phyloP scores from a whole-genome alignment of 2,888 invertebrate species.

The Phytoseiulus persimilis region DNA sequence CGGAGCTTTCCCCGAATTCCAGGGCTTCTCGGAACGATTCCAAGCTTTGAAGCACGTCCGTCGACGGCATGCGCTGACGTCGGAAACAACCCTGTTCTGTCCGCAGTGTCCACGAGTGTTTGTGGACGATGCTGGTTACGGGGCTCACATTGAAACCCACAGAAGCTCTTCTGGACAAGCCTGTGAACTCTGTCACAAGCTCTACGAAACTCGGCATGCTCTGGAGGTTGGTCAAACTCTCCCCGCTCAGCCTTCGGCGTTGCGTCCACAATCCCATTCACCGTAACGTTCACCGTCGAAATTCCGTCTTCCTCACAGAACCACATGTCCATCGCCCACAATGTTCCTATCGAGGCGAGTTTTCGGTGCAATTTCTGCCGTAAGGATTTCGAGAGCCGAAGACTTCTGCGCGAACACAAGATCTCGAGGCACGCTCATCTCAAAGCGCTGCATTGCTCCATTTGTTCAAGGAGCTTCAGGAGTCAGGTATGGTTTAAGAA shows the following conservation, averaged over 20 bases:
- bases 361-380: neutral
- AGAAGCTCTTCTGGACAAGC: neutral
- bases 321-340: neutral
- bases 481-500: neutral
- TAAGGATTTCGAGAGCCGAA: neutral
- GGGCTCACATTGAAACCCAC: neutral
- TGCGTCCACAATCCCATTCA: neutral
- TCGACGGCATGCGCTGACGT: neutral
- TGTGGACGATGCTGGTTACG: neutral
- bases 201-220: neutral
- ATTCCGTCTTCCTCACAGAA: neutral
- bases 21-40: slow-evolving; percentile 31
- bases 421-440: neutral
- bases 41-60: slow-evolving; percentile 34
- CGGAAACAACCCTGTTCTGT: neutral
- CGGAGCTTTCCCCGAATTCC: no score
- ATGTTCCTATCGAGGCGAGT: neutral
- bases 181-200: neutral
- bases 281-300: no score
- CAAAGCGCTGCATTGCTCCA: neutral
- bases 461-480: neutral
- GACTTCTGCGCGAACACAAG: neutral
- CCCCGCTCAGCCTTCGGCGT: neutral
- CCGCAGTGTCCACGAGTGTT: neutral
- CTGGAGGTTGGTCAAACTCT: neutral